These are phyloP conservation scores for Oryzias curvinotus DNA, from an alignment of 2,113 vertebrate species.

Conservation along the genomic window DNA sequence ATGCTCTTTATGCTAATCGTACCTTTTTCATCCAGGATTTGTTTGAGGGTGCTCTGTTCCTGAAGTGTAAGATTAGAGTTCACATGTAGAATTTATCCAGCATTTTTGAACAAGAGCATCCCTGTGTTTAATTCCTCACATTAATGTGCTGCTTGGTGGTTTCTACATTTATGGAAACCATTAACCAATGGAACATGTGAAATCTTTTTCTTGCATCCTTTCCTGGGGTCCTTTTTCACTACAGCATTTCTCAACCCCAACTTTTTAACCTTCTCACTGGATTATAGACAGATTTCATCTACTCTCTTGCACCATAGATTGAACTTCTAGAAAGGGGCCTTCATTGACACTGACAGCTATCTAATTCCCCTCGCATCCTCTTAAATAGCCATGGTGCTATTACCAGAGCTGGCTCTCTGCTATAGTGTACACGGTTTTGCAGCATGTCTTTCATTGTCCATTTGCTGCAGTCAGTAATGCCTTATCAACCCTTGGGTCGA, in stretches of 20 bases:
- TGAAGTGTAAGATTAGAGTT: no score
- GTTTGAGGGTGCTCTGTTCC: no score
- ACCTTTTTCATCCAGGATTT: no score
- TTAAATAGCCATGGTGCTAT: conserved; percentile 58
- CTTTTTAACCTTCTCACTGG: conserved; percentile 24
- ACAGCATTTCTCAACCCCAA: not conserved
- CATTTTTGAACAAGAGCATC: conserved; percentile 1
- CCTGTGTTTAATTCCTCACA: conserved; percentile 19
- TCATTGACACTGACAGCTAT: conserved; percentile 61
- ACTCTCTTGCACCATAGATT: conserved; percentile 44
- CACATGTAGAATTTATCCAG: no score
- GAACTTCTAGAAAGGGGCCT: conserved; percentile 41
- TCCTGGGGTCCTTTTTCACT: not conserved
- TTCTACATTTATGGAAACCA: conserved; percentile 62
- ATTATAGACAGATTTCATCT: conserved; percentile 64
- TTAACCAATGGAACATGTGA: conserved; percentile 31
- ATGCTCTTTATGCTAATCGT: no score
- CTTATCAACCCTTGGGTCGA: conserved; percentile 54
- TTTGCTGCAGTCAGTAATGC: conserved; percentile 28
- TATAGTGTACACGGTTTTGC: conserved; percentile 40
- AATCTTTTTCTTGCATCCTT: conserved; percentile 7
- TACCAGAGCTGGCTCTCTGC: conserved; percentile 35
- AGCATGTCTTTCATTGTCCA: conserved; percentile 37
- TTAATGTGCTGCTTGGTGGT: conserved; percentile 21
- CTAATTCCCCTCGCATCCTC: conserved; percentile 63